Percentiles rank a stretch among this genome's conserved stretches.
These are phyloP conservation scores for Escarpia spicata DNA, from an alignment of 2,888 invertebrate genomes.

Conservation along the genomic window DNA sequence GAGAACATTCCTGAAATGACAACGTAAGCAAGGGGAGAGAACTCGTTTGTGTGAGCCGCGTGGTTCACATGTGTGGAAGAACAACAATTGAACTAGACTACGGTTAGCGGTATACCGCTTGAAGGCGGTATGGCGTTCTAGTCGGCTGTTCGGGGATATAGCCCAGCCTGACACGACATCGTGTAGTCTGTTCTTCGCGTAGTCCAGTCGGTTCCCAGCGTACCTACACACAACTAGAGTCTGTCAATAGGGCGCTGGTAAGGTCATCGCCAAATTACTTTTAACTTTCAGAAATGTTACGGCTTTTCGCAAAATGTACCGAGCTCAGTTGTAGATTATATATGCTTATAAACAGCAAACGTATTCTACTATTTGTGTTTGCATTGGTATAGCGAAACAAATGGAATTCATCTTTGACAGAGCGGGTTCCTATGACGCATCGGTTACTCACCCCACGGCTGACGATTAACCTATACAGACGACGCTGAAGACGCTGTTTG, in stretches of 20 bases:
- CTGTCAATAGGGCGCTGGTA: neutral
- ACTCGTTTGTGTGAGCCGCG: neutral
- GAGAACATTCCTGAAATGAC: neutral
- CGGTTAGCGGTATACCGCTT: neutral
- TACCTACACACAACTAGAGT: neutral
- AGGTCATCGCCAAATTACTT: neutral
- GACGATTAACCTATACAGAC: no score
- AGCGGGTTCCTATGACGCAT: no score
- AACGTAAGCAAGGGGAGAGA: neutral
- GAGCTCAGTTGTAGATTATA: neutral
- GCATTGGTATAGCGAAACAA: neutral
- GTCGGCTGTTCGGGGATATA: neutral
- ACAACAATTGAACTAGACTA: neutral
- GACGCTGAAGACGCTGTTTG: no score
- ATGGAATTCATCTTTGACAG: neutral
- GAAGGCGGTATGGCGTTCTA: neutral
- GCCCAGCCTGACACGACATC: neutral
- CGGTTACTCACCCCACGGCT: no score
- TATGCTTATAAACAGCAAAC: neutral
- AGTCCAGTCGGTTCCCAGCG: neutral
- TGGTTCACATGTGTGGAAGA: neutral
- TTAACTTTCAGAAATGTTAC: neutral
- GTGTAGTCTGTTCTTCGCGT: neutral
- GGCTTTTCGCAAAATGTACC: neutral
- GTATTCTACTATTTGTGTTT: no score